phyloP scores from a whole-genome alignment of 2,113 vertebrate species.

The Menura novaehollandiae region DNA sequence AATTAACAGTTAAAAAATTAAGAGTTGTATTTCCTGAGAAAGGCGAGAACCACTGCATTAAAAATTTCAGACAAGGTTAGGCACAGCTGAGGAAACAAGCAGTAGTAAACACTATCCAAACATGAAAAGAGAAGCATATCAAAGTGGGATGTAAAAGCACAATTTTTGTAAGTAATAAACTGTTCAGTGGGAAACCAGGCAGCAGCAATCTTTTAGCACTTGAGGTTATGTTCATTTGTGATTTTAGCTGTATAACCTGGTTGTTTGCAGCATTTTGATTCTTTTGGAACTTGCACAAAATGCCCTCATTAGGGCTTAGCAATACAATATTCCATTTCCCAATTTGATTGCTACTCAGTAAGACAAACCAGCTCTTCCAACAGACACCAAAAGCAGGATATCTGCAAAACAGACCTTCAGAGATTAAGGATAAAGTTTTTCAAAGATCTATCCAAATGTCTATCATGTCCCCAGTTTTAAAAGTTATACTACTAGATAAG shows the following conservation, averaged over 20 bases:
- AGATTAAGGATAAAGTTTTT: background rate
- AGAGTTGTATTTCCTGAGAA: background rate
- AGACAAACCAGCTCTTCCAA: background rate
- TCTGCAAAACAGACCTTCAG: background rate
- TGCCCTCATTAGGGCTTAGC: background rate
- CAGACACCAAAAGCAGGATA: background rate
- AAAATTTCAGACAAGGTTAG: background rate
- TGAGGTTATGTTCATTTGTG: background rate
- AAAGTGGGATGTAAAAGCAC: background rate
- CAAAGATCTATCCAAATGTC: background rate
- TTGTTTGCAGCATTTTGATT: background rate
- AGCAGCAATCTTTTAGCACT: background rate
- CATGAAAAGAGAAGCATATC: background rate
- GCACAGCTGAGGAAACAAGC: background rate
- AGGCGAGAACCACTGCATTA: background rate
- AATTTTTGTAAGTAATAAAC: background rate
- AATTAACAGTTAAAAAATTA: background rate
- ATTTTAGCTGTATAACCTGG: background rate
- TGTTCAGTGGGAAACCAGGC: background rate
- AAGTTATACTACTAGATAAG: background rate
- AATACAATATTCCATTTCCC: background rate
- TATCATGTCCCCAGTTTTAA: background rate
- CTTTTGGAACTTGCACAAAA: background rate
- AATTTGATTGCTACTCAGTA: background rate
- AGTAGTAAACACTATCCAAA: background rate